Percentiles rank a stretch among this genome's conserved stretches.
These are phyloP conservation scores for Thera obeliscata DNA, from an alignment of 2,888 invertebrate species.

Conservation along the genomic window DNA sequence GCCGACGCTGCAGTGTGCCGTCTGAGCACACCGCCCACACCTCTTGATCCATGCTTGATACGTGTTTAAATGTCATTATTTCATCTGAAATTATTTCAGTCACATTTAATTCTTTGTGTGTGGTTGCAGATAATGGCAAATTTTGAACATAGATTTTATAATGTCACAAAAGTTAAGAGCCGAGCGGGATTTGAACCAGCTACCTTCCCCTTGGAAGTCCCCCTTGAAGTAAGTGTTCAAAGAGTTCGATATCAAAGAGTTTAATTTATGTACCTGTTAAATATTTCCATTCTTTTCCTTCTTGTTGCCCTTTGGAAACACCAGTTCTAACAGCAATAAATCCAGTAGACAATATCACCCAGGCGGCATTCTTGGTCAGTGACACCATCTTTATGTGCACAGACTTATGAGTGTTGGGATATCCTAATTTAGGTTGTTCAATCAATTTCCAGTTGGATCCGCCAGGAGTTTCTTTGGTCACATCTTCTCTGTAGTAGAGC, in stretches of 20 bases:
- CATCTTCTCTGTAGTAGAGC: constrained; percentile 91
- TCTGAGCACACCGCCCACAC: constrained; percentile 91
- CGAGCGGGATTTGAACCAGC: no score
- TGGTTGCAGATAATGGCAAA: not conserved
- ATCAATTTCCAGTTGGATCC: constrained; percentile 92
- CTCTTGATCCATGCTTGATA: constrained; percentile 88
- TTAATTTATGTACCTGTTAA: constrained; percentile 66
- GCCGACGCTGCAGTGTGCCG: constrained; percentile 88
- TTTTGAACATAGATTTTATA: not conserved
- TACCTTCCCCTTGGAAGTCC: no score
- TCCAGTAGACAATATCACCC: constrained; percentile 91
- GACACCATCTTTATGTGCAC: constrained; percentile 89
- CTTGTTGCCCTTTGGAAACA: constrained; percentile 89
- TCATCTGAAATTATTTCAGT: constrained; percentile 50
- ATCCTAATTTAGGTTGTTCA: constrained; percentile 83
- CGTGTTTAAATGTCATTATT: constrained; percentile 85
- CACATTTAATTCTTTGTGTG: not conserved
- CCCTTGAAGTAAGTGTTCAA: no score
- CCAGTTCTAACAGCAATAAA: constrained; percentile 91
- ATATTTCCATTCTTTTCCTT: constrained; percentile 93
- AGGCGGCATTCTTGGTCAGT: constrained; percentile 89
- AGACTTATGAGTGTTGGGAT: constrained; percentile 63
- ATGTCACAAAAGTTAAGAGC: no score
- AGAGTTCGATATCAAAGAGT: no score
- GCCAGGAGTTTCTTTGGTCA: constrained; percentile 86